phyloP scores from a whole-genome alignment of 2,888 invertebrate species.

The Cheilosia vernalis region DNA sequence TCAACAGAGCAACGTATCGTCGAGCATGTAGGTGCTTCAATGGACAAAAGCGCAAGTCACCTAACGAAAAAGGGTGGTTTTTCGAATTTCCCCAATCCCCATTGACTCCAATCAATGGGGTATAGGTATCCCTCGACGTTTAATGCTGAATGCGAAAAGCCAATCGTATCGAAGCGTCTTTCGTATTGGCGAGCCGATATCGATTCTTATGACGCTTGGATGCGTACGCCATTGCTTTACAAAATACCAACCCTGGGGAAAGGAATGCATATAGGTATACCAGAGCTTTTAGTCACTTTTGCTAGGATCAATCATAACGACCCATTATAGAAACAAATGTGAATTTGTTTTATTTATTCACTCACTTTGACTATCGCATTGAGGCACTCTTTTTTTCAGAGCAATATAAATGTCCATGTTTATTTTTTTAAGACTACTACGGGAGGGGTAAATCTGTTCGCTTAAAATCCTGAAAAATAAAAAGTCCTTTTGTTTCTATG shows the following conservation, averaged over 20 bases:
- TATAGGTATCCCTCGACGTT: constrained; percentile 37
- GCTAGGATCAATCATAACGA: constrained; percentile 50
- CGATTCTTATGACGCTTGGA: constrained; percentile 17
- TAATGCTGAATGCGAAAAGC: constrained; percentile 35
- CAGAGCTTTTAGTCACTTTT: background rate
- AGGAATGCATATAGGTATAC: background rate
- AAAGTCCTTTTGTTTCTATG: constrained; percentile 71
- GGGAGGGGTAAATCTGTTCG: constrained; percentile 27
- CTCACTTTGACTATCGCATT: constrained; percentile 53
- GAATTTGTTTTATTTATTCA: constrained; percentile 62
- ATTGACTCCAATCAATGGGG: constrained; percentile 50
- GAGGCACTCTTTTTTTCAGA: constrained; percentile 43
- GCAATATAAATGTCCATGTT: constrained; percentile 48
- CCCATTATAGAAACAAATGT: constrained; percentile 41
- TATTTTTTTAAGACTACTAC: constrained; percentile 32
- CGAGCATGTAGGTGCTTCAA: constrained; percentile 21
- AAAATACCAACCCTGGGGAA: background rate
- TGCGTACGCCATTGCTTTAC: constrained; percentile 8
- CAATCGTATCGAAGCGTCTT: constrained; percentile 40
- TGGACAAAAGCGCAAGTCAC: constrained; percentile 55
- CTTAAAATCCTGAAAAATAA: constrained; percentile 55
- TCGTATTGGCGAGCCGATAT: constrained; percentile 40
- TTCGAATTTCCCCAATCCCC: constrained; percentile 40
- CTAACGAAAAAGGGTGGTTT: constrained; percentile 47
- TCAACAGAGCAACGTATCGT: background rate